phyloP scores from a whole-genome alignment of 2,113 vertebrate species.

The Cervus canadensis region DNA sequence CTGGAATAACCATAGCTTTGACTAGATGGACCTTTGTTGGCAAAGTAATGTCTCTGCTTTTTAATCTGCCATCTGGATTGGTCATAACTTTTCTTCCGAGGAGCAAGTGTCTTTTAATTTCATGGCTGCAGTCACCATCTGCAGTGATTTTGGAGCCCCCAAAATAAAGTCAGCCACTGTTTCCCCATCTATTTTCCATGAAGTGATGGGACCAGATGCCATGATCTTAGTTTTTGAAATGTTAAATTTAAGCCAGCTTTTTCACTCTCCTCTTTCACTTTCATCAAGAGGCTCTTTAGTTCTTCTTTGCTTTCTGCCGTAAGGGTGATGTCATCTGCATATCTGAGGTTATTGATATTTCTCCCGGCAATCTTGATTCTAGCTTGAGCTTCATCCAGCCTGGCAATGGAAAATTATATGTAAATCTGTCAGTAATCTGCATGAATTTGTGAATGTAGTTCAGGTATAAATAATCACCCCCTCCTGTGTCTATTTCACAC shows the following conservation, averaged over 20 bases:
- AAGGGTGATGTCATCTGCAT: neutral
- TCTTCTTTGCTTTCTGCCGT: neutral
- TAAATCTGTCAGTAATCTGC: neutral
- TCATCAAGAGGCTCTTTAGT: neutral
- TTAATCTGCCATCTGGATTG: neutral
- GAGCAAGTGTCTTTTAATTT: neutral
- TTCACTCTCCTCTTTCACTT: neutral
- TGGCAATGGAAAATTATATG: rapidly evolving
- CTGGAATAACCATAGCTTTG: neutral
- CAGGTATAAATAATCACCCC: neutral
- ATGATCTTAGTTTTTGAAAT: neutral
- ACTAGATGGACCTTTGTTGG: neutral
- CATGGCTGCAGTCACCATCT: neutral
- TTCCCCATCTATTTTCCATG: neutral
- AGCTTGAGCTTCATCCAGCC: neutral
- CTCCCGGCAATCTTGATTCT: neutral
- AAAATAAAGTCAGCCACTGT: neutral
- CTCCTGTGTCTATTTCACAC: neutral
- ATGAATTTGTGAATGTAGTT: neutral
- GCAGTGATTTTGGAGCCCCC: neutral
- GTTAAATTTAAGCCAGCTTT: neutral
- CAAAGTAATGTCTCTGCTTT: neutral
- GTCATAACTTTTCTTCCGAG: neutral
- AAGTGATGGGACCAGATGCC: neutral
- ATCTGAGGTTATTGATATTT: neutral